phyloP scores from a whole-genome alignment of 1,140 invertebrate genomes.

The Heterodera carotae region DNA sequence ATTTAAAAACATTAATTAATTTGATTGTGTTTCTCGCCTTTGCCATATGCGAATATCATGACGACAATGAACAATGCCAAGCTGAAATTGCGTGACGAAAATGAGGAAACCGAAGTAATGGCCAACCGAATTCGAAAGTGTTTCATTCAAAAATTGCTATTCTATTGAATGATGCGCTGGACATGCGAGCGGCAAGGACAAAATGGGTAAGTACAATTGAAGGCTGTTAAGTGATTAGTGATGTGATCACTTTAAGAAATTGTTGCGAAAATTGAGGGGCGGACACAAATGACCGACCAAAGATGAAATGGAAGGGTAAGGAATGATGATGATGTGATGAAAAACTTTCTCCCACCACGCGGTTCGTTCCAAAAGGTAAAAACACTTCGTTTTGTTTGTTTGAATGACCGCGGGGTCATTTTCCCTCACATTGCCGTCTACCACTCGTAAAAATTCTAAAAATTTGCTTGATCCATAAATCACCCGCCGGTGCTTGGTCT shows the following conservation, averaged over 20 bases:
- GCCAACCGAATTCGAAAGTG: background rate
- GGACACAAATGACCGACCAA: too few species aligned
- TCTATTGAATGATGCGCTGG: background rate
- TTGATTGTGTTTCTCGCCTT: too few species aligned
- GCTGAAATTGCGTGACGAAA: background rate
- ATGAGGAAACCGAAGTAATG: background rate
- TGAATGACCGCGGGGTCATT: background rate
- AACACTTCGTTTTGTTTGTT: background rate
- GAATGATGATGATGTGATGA: background rate
- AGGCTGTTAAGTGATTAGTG: too few species aligned
- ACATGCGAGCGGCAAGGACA: too few species aligned
- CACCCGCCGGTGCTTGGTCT: too few species aligned
- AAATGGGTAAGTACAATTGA: too few species aligned
- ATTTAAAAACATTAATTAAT: background rate
- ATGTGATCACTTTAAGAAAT: too few species aligned
- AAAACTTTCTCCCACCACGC: background rate
- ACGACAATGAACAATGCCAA: background rate
- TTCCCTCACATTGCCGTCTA: background rate
- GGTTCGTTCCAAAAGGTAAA: too few species aligned
- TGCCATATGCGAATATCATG: background rate
- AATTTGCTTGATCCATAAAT: constrained; percentile 4
- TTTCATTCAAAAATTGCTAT: background rate
- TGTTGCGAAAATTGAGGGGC: background rate
- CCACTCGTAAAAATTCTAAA: background rate
- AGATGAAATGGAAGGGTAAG: too few species aligned